A percentile compares a stretch with the other conserved stretches of the same genome.
Conservation (phyloP, 2,797 vertebrate species). For the Urophycis tenuis region DNA sequence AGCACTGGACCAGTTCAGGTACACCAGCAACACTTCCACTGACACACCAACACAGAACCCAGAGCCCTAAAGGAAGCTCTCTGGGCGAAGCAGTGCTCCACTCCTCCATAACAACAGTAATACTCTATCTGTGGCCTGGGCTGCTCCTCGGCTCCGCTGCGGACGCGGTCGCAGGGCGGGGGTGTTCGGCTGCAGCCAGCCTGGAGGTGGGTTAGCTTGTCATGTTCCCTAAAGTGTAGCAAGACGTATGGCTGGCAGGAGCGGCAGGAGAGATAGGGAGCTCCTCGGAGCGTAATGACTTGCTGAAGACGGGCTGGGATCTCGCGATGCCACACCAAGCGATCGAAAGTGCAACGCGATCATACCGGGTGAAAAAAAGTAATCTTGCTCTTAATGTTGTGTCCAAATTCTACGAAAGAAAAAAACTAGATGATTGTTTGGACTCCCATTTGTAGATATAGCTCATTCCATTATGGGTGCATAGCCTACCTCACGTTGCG, state of each 20-base stretch:
- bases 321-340: not conserved
- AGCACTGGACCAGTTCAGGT: not conserved
- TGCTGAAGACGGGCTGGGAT: slow-evolving; percentile 61
- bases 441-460: not conserved
- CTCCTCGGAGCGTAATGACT: slow-evolving; percentile 67
- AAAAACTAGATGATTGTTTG: not conserved
- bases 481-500: not conserved
- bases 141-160: no score
- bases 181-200: slow-evolving; percentile 28
- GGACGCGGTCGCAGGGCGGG: no score
- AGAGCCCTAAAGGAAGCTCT: not conserved
- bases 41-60: not conserved
- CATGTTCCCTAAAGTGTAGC: slow-evolving; percentile 68
- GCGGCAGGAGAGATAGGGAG: slow-evolving; percentile 50
- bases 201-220: slow-evolving; percentile 62
- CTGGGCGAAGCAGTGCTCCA: not conserved
- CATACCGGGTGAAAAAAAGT: not conserved
- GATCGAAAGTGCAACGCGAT: not conserved
- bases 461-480: not conserved
- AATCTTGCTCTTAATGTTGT: not conserved
- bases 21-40: not conserved
- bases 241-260: slow-evolving; percentile 62
- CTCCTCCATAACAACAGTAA: no score
- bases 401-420: not conserved
- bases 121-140: no score